Base-by-base conservation (phyloP, 2,113 vertebrate genomes). In the Alces alces region DNA sequence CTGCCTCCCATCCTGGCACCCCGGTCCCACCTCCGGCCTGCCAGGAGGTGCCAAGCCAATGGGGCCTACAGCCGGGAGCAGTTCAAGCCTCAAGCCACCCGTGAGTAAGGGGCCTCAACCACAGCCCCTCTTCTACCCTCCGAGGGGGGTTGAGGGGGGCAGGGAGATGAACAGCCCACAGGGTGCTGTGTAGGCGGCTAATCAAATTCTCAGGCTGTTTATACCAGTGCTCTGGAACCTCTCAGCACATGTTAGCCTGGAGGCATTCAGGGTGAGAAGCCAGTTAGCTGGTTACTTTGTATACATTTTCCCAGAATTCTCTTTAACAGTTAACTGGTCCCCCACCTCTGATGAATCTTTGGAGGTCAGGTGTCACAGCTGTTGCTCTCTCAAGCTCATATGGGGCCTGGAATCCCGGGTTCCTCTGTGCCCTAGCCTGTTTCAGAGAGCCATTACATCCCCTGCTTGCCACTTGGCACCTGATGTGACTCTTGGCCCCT, bases 1-100 rank as follows among this genome's bases (percentile, higher is more conserved):
- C 70, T 91, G 86, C 96, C 86, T 0, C 47, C 94, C 23, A 97
- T 80, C 86, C 97, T 98, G 94, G 57, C 80, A 0, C 85, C 91
- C 0, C 99, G 92, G 85, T 98, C 99, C 0, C 99, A 98, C 82
- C 99, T 98, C 93, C 99, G 99, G 60, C 99, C 98, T 4, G 99
- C 99, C 19, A 98, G 98, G 36, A 76, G 97, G 16, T 99, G 99
- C 98, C 99, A 97, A 45, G 99, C 99, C 45, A 99, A 99, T 13
- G 98, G 99, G 97, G 99, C 98, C 98, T 99, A 99, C 61, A 80
- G 19, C 15, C 98, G 99, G 64, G 99, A 99, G 86, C 98, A 93
- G 94, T 99, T 99, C 98, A 98, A 86, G 54, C 99, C 99, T 6
- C 98, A 79, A 88, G 98, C 99, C 7, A 99, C 95, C 76, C 97